Percentiles rank a stretch among this genome's conserved stretches.
Conservation (phyloP, 2,888 invertebrate species). For the Orthosia gracilis region DNA sequence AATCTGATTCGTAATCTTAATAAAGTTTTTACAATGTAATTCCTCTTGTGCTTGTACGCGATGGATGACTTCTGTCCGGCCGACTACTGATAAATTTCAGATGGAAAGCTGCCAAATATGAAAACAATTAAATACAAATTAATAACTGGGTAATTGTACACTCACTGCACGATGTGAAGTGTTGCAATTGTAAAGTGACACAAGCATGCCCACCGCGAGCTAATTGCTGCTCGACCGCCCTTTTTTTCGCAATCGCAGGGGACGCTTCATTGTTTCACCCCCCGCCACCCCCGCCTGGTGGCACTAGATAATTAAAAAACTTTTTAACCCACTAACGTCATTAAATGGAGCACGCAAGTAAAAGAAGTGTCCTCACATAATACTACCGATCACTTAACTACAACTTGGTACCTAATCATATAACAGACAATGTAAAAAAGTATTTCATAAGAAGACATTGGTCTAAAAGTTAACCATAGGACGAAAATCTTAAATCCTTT, state of each 20-base stretch:
- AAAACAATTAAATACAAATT: no score
- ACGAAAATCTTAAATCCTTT: slow-evolving; percentile 16
- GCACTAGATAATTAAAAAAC: slow-evolving; percentile 16
- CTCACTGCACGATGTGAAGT: neutral
- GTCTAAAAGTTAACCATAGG: neutral
- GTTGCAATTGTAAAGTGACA: neutral
- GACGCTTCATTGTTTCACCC: slow-evolving; percentile 3
- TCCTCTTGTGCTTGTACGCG: neutral
- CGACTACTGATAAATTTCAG: neutral
- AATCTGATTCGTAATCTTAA: neutral
- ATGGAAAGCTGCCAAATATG: no score
- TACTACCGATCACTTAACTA: neutral
- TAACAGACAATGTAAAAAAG: slow-evolving; percentile 3
- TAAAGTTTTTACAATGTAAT: neutral
- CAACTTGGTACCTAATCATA: neutral
- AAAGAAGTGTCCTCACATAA: slow-evolving; percentile 1
- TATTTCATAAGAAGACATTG: neutral
- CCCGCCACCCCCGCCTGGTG: no score
- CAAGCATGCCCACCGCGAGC: neutral
- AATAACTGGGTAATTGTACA: neutral
- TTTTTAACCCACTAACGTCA: slow-evolving; percentile 25
- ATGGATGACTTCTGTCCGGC: no score
- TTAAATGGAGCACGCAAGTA: slow-evolving; percentile 17
- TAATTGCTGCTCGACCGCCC: slow-evolving; percentile 9
- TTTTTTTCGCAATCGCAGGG: slow-evolving; percentile 1